Base-by-base conservation (phyloP, 2,797 vertebrate genomes). In the Crax fasciolata region DNA sequence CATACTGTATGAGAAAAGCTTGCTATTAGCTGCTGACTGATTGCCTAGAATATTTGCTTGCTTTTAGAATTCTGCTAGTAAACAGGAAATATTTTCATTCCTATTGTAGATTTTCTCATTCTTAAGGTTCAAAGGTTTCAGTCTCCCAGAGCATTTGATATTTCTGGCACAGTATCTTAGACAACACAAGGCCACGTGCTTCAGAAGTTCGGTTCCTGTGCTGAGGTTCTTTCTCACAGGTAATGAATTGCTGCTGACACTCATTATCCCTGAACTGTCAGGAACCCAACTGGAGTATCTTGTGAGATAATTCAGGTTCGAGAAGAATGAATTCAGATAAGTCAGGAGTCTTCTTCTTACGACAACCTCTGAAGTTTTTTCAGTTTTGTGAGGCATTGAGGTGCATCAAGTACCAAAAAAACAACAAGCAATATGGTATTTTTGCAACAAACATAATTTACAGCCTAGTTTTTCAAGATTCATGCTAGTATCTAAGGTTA, bases 71-170 rank as follows among this genome's bases (percentile, higher is more conserved):
- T 96, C 84, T 96, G 67, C 77, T 78, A 78, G 88, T 80, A 96
- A 97, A 84, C 51, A 63, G 71, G 91, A 97, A 94, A 90, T 89
- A 70, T 81, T 97, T 96, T 93, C 28, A 59, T 93, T 97, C 78
- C 75, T 89, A 90, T 91, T 86, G 90, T 66, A 96, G 81, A 81
- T 71, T 78, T 90, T 77, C 84, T 83, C 68, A 86, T 96, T 93
- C 62, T 92, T 39, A 82, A 54, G 43, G 77, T 92, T 95, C 93
- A 96, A 77, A 44, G 58, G 39, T 89, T 96, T 93, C 32, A 61
- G 30, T 91, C 76, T 89, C 90, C 38, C 61, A 82, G 21, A 73
- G 73, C 48, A n/a, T 62, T 96, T 91, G 83, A 32, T 90, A 94
- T 94, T 96, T 96, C 48, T 76, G 44, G 18, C 67, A 17, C 8